Evolutionary conservation across 64 coral and sea anemone genomes (phyloP).

Genomic region (Pocillopora verrucosa): DNA sequence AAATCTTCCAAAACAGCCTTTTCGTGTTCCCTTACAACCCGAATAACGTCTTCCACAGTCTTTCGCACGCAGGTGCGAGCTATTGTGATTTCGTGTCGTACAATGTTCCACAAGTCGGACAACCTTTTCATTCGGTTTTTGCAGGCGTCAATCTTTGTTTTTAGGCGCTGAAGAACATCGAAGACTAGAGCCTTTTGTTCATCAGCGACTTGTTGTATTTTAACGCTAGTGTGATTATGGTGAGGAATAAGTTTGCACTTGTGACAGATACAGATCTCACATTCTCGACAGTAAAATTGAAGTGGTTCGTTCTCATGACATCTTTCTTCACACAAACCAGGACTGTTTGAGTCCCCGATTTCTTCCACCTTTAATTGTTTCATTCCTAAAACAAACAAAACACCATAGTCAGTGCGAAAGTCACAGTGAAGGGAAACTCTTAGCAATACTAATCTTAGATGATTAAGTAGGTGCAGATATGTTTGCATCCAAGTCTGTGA

Average conservation of each 20-base stretch:
- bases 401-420: too few species aligned
- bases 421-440: too few species aligned
- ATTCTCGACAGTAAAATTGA: conserved; percentile 17
- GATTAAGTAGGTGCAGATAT: too few species aligned
- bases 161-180: neutral
- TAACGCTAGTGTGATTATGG: neutral
- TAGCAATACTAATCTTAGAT: too few species aligned
- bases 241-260: neutral
- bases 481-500: too few species aligned
- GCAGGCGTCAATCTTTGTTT: neutral
- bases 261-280: neutral
- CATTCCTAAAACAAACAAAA: neutral
- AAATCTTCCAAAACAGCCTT: conserved; percentile 4
- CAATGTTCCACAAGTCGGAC: neutral
- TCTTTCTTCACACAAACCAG: neutral
- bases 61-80: neutral
- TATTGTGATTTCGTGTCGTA: neutral
- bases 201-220: neutral
- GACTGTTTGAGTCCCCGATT: neutral
- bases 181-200: neutral
- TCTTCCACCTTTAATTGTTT: neutral
- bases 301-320: conserved; percentile 28
- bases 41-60: conserved; percentile 23
- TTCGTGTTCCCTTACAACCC: conserved; percentile 46
- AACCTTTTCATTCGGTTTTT: conserved; percentile 19